Evolutionary conservation across 2,113 vertebrate species (phyloP), one percentile per base, ranked within the genome.

Genomic region (Columbina picui): DNA sequence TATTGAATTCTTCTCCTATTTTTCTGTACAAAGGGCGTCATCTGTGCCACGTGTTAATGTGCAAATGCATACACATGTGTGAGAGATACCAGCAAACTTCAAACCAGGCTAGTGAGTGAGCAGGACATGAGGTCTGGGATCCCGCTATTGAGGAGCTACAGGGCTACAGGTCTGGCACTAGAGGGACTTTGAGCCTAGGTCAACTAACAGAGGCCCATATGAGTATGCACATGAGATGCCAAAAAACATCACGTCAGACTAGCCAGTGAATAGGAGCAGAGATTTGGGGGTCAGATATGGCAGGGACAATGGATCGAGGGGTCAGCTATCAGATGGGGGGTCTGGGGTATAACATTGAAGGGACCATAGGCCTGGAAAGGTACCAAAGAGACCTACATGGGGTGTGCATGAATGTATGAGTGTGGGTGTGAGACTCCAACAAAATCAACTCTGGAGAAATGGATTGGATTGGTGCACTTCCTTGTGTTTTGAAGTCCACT

Each of bases 391-490:
- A 34, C 32, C 8, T 36, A 38, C 29, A 27, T 15, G n/a, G 47
- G 21, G 3, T 18, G 14, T 9, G 29, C 6, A 36, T 4, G 43
- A 17, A 19, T 4, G 6, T 56, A 34, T 4, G 2, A 80, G 10
- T 12, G 20, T 25, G 7, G 29, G 19, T 17, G 20, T 26, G 41
- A 80, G 38, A 38, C 23, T 60, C 32, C 56, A 56, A 16, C 30
- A 67, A 25, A 29, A 75, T 82, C 38, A 74, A 26, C 45, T 60
- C 32, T 53, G 45, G n/a, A 82, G 19, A 68, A 89, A n/a, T 3
- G 3, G 12, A 45, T 7, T 3, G 3, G 12, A 45, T 7, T 4
- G 2, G 23, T 15, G 20, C 6, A 11, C 12, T 47, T 30, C 29
- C 29, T 55, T 76, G 29, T 1, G 0, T 47, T 61, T 53, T 47